Evolutionary conservation across 2,888 invertebrate species (phyloP).

Genomic region (Athripsodes cinereus): DNA sequence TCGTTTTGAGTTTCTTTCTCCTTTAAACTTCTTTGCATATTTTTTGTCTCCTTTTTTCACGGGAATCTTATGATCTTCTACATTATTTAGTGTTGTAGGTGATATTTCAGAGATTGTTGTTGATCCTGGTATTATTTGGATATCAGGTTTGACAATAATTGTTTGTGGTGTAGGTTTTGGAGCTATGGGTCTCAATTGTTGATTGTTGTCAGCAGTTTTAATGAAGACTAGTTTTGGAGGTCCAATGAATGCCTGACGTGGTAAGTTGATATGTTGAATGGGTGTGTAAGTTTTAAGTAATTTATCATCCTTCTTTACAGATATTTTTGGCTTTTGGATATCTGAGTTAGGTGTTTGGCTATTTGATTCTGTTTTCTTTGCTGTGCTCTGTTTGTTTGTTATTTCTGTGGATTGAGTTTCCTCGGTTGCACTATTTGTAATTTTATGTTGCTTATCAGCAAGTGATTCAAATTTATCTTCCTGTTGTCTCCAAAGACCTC

Average conservation of each 20-base stretch:
- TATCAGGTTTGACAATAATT: conserved; percentile 40
- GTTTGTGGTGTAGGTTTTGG: conserved; percentile 43
- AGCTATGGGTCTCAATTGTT: conserved; percentile 38
- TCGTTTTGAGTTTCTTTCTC: conserved; percentile 30
- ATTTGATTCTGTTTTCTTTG: conserved; percentile 32
- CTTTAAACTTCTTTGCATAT: conserved; percentile 45
- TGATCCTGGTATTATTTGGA: conserved; percentile 19
- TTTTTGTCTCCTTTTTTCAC: conserved; percentile 36
- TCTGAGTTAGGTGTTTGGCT: conserved; percentile 43
- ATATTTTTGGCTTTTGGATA: conserved; percentile 34
- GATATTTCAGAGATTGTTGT: conserved; percentile 11
- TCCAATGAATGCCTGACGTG: conserved; percentile 48
- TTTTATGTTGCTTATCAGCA: conserved; percentile 33
- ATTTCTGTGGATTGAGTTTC: background rate
- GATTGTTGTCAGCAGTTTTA: conserved; percentile 43
- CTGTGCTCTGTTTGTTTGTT: conserved; percentile 33
- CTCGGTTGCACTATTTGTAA: background rate
- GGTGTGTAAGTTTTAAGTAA: conserved; percentile 42
- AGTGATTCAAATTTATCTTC: conserved; percentile 43
- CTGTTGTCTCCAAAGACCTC: conserved; percentile 70
- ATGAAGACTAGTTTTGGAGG: conserved; percentile 50
- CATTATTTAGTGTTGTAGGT: conserved; percentile 30
- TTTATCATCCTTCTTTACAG: conserved; percentile 49
- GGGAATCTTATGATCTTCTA: conserved; percentile 29
- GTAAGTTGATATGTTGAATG: conserved; percentile 32